Conservation (phyloP, 1,140 invertebrate species). For the Anoplophora glabripennis region DNA sequence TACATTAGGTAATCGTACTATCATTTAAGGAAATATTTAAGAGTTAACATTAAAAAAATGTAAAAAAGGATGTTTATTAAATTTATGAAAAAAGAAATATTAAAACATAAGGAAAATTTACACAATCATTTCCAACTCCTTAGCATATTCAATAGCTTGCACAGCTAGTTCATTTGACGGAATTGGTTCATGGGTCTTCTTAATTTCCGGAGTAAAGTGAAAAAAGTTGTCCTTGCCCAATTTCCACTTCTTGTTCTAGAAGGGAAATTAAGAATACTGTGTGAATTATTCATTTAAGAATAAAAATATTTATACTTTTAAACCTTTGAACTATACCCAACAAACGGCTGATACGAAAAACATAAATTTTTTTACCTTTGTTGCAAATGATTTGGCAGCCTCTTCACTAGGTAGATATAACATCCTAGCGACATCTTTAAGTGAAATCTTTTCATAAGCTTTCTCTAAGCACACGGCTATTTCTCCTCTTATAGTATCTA, state of each 20-base stretch:
- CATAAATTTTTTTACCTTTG: constrained; percentile 56
- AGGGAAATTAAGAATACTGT: constrained; percentile 2
- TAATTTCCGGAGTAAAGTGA: constrained; percentile 67
- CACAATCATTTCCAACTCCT: constrained; percentile 99
- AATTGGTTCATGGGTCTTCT: constrained; percentile 79
- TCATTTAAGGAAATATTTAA: too few relatives aligned
- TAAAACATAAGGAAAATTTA: constrained; percentile 53
- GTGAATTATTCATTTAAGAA: too few relatives aligned
- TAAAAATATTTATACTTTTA: too few relatives aligned
- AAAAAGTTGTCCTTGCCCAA: constrained; percentile 77
- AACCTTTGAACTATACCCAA: too few relatives aligned
- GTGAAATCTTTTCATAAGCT: constrained; percentile 88
- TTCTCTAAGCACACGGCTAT: constrained; percentile 96
- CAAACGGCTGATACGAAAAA: not conserved
- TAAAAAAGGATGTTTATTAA: not conserved
- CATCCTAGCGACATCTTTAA: constrained; percentile 85
- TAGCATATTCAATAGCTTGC: constrained; percentile 94
- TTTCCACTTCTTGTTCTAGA: constrained; percentile 71
- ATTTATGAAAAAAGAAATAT: constrained; percentile 1
- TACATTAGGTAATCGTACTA: not conserved
- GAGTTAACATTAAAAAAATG: not conserved
- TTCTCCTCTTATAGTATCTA: constrained; percentile 94
- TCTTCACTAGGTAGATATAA: constrained; percentile 79
- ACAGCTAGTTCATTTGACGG: constrained; percentile 87
- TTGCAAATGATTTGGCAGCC: constrained; percentile 75